phyloP scores from a whole-genome alignment of 64 coral and sea anemone genomes.

The Dendronephthya gigantea region DNA sequence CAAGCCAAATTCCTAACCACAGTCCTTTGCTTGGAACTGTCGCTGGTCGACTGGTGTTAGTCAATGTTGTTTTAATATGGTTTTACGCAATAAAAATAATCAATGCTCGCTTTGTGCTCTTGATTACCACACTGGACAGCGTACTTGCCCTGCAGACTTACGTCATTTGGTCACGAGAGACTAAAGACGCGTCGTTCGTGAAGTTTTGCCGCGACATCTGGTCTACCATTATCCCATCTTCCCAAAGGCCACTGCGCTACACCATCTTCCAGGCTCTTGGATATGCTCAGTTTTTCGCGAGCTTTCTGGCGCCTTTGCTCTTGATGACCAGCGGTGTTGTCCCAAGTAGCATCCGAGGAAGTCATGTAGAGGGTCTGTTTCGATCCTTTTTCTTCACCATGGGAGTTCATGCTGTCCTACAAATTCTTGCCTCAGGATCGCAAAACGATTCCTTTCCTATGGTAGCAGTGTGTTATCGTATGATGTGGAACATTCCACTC shows the following conservation, averaged over 20 bases:
- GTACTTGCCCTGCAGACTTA: neutral
- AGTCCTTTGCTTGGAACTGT: neutral
- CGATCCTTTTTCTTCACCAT: neutral
- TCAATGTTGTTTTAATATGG: neutral
- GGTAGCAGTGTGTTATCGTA: neutral
- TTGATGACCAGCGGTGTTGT: neutral
- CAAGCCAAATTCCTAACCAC: neutral
- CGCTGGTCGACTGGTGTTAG: neutral
- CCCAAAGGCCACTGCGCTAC: neutral
- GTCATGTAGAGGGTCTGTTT: neutral
- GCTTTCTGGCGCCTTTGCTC: neutral
- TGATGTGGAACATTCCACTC: neutral
- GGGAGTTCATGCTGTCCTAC: neutral
- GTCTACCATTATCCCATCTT: neutral
- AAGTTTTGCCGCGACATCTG: neutral
- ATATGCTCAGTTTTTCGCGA: neutral
- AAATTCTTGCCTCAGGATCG: neutral
- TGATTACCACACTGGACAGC: neutral
- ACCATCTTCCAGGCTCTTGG: neutral
- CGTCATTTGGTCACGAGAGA: neutral
- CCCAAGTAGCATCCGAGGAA: neutral
- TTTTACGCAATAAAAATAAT: neutral
- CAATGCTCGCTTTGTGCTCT: neutral
- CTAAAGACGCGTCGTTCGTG: neutral
- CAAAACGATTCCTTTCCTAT: neutral